Evolutionary conservation across 2,113 vertebrate species (phyloP).

Genomic region (Phaetusa simplex): DNA sequence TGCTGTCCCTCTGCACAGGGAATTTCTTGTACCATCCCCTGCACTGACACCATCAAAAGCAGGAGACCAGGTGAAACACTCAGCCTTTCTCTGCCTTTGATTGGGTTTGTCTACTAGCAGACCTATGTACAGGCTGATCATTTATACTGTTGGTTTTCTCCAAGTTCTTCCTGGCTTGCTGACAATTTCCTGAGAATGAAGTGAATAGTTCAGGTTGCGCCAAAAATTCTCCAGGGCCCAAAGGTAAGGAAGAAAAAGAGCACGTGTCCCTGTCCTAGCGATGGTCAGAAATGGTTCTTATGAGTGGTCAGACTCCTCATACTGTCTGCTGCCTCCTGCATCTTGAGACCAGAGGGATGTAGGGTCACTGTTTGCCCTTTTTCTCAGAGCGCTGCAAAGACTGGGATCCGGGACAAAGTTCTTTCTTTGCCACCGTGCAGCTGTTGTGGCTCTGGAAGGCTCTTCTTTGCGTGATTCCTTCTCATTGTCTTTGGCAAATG

Average conservation of each 20-base stretch:
- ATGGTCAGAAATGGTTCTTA: background rate
- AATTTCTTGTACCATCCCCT: background rate
- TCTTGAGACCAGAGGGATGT: background rate
- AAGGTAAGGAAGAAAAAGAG: background rate
- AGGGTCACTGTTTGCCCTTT: background rate
- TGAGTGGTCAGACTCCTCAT: background rate
- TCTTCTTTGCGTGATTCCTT: background rate
- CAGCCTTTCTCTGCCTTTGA: background rate
- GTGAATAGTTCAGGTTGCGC: background rate
- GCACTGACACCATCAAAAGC: background rate
- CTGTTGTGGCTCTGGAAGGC: constrained; percentile 2
- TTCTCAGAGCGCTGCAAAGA: background rate
- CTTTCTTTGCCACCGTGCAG: background rate
- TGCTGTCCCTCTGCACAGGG: background rate
- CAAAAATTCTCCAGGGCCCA: background rate
- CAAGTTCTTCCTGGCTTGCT: background rate
- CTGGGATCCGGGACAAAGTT: background rate
- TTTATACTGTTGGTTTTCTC: background rate
- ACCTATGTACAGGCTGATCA: background rate
- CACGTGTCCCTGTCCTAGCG: rapidly evolving
- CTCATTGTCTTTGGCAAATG: constrained; percentile 29
- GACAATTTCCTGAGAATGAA: background rate
- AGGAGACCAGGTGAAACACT: background rate
- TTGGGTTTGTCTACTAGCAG: background rate
- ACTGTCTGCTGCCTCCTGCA: background rate